Evolutionary conservation across 2,113 vertebrate species (phyloP).

Genomic region (Anguilla rostrata): DNA sequence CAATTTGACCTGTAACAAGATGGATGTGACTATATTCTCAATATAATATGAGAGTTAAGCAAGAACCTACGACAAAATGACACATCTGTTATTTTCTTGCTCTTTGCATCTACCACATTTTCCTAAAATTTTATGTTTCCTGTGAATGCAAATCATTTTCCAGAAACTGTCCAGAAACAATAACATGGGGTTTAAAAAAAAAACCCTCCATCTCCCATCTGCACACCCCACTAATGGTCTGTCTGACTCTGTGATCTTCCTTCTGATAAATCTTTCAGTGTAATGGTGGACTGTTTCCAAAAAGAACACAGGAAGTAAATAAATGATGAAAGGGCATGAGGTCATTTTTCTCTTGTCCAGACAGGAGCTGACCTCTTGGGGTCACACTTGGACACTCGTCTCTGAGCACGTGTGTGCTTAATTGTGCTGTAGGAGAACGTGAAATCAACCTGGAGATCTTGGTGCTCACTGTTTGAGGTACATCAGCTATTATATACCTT

Average conservation of each 20-base stretch:
- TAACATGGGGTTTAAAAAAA: slow-evolving; percentile 58
- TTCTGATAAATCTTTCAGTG: slow-evolving; percentile 66
- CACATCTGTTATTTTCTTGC: too few species aligned
- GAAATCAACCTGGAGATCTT: not conserved
- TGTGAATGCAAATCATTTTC: not conserved
- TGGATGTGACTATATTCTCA: too few species aligned
- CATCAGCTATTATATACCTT: too few species aligned
- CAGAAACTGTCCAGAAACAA: slow-evolving; percentile 61
- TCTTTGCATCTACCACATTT: too few species aligned
- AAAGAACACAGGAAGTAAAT: slow-evolving; percentile 63
- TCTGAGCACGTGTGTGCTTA: not conserved
- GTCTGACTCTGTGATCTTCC: slow-evolving; percentile 53
- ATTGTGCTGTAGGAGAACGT: not conserved
- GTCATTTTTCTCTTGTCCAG: slow-evolving; percentile 62
- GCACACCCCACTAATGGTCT: slow-evolving; percentile 60
- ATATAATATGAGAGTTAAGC: too few species aligned
- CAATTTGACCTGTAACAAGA: too few species aligned
- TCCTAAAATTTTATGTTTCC: too few species aligned
- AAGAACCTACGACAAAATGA: too few species aligned
- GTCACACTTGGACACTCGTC: slow-evolving; percentile 37
- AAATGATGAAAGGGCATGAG: slow-evolving; percentile 62
- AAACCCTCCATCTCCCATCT: slow-evolving; percentile 61
- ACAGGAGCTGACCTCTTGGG: slow-evolving; percentile 53
- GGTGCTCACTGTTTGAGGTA: not conserved
- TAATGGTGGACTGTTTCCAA: slow-evolving; percentile 68